These are phyloP conservation scores for Coreoperca whiteheadi DNA, from an alignment of 2,113 vertebrate genomes.

Conservation along the genomic window DNA sequence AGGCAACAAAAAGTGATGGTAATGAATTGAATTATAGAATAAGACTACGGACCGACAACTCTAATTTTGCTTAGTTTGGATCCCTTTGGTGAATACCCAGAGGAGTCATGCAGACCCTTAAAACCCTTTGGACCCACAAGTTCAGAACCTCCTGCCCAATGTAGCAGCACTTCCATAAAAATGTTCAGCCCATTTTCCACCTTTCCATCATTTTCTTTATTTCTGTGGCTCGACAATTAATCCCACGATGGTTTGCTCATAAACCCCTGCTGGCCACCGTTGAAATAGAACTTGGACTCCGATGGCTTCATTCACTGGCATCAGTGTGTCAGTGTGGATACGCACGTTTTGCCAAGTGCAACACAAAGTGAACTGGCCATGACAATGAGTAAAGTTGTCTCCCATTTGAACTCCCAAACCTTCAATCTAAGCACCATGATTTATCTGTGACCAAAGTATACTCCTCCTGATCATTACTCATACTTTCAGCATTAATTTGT, in stretches of 20 bases:
- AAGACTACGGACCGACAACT: not conserved
- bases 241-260: conserved; percentile 62
- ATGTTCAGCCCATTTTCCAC: conserved; percentile 66
- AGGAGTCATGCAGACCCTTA: conserved; percentile 33
- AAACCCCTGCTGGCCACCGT: conserved; percentile 56
- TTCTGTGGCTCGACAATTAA: conserved; percentile 64
- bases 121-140: conserved; percentile 48
- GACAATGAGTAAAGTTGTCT: conserved; percentile 66
- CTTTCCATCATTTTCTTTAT: conserved; percentile 69
- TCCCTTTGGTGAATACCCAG: conserved; percentile 18
- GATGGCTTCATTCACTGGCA: conserved; percentile 70
- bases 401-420: conserved; percentile 64
- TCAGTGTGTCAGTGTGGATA: conserved; percentile 57
- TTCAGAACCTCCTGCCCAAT: conserved; percentile 35
- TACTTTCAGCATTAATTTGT: conserved; percentile 58
- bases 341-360: conserved; percentile 64
- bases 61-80: conserved; percentile 46
- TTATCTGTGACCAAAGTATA: conserved; percentile 51
- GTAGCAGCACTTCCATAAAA: conserved; percentile 65
- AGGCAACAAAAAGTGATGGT: not conserved
- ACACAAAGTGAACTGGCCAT: conserved; percentile 66
- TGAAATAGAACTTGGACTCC: conserved; percentile 50
- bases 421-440: conserved; percentile 56
- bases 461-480: conserved; percentile 53
- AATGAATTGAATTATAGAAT: conserved; percentile 2